phyloP scores from a whole-genome alignment of 1,140 invertebrate species.

The Drosophila micromelanica region DNA sequence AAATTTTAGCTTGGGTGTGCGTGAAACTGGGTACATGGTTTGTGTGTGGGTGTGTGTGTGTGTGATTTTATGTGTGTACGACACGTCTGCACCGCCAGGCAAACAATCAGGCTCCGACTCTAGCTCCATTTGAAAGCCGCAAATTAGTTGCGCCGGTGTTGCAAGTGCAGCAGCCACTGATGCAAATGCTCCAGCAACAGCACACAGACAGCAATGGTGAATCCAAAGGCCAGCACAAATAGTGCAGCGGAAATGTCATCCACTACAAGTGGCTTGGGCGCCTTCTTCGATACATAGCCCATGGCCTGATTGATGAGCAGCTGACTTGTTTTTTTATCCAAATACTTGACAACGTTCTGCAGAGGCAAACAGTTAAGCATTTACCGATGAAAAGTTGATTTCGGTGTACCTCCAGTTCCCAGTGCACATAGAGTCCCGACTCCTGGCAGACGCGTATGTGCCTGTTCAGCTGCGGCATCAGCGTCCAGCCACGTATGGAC shows the following conservation, averaged over 20 bases:
- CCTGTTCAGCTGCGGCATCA: conserved; percentile 66
- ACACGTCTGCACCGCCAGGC: conserved; percentile 38
- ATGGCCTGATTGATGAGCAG: conserved; percentile 60
- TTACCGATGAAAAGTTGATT: background rate
- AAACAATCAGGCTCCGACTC: conserved; percentile 38
- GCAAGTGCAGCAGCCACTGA: conserved; percentile 13
- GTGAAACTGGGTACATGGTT: background rate
- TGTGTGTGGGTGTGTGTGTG: conserved; percentile 6
- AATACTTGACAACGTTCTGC: conserved; percentile 59
- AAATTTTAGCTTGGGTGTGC: conserved; percentile 1
- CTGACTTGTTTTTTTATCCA: conserved; percentile 69
- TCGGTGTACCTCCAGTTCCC: conserved; percentile 65
- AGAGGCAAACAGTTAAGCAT: background rate
- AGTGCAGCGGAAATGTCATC: conserved; percentile 70
- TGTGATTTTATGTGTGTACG: conserved; percentile 31
- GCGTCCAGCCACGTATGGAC: conserved; percentile 70
- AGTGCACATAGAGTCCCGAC: conserved; percentile 65
- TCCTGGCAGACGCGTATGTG: conserved; percentile 72
- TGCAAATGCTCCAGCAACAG: conserved; percentile 43
- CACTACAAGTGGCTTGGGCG: conserved; percentile 61
- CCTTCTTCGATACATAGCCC: conserved; percentile 56
- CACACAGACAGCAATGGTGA: conserved; percentile 42
- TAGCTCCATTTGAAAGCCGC: conserved; percentile 19
- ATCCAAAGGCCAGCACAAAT: conserved; percentile 72
- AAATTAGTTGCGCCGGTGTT: conserved; percentile 43